These are phyloP conservation scores for Drosophila maculinotata DNA, from an alignment of 2,888 invertebrate genomes.

Conservation along the genomic window DNA sequence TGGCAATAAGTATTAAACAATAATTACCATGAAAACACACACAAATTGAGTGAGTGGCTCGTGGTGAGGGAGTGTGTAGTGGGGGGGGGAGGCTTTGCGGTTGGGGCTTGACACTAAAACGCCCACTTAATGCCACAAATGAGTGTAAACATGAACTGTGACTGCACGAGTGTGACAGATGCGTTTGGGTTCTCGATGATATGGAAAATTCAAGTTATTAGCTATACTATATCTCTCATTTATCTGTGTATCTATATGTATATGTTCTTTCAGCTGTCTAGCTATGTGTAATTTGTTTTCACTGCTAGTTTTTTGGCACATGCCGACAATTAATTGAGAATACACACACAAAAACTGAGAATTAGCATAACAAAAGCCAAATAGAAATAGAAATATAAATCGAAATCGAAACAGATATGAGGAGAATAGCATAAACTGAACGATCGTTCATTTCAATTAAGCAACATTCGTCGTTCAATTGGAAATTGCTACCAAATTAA, in stretches of 20 bases:
- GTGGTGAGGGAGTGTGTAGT: not conserved
- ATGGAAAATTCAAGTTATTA: conserved; percentile 20
- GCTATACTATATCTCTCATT: too few relatives aligned
- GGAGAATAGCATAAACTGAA: conserved; percentile 22
- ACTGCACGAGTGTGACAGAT: conserved; percentile 23
- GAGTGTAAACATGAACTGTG: conserved; percentile 54
- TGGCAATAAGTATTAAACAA: conserved; percentile 45
- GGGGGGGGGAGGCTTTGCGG: not conserved
- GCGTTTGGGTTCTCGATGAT: conserved; percentile 32
- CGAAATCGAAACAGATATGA: conserved; percentile 5
- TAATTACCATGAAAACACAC: conserved; percentile 69
- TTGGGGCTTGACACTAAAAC: conserved; percentile 39
- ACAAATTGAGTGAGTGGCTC: conserved; percentile 20
- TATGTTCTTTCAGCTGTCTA: conserved; percentile 20
- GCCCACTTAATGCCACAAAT: conserved; percentile 52
- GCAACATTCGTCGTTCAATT: conserved; percentile 26
- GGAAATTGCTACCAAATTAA: conserved; percentile 59
- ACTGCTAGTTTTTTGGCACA: conserved; percentile 56
- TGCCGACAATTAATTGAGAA: conserved; percentile 67
- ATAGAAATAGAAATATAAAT: not conserved
- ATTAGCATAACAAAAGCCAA: conserved; percentile 49
- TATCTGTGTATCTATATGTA: not conserved
- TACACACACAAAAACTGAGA: conserved; percentile 43
- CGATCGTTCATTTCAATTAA: conserved; percentile 69
- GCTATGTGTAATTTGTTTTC: conserved; percentile 46